A percentile compares a stretch with the other conserved stretches of the same genome.
Evolutionary conservation across 2,113 vertebrate genomes (phyloP).

Genomic region (Trochalopteron elliotii): DNA sequence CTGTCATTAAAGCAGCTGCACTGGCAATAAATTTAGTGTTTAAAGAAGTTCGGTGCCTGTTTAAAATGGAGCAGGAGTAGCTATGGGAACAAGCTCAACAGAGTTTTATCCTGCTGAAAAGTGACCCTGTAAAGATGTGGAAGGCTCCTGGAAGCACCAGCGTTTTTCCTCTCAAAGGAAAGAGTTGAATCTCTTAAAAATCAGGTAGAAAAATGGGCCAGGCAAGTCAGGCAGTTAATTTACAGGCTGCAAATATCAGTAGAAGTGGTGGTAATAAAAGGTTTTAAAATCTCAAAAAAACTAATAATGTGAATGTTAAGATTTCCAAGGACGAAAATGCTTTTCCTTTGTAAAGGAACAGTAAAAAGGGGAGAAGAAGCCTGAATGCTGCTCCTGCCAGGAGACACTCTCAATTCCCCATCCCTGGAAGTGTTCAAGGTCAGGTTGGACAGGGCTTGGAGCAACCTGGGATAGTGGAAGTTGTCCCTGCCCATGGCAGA

Average conservation of each 20-base stretch:
- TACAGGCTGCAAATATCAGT: background rate
- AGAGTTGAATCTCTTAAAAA: background rate
- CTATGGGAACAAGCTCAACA: background rate
- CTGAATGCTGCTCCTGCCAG: background rate
- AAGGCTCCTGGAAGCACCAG: background rate
- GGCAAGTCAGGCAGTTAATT: background rate
- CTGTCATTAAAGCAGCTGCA: conserved; percentile 75
- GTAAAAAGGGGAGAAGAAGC: background rate
- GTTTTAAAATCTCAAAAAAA: background rate
- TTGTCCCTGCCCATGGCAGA: background rate
- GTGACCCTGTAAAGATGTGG: background rate
- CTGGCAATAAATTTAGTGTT: conserved; percentile 66
- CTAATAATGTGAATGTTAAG: background rate
- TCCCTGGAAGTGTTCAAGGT: background rate
- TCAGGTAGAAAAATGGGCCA: fast-evolving
- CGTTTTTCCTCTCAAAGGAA: background rate
- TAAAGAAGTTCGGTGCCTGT: conserved; percentile 23
- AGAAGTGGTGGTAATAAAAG: background rate
- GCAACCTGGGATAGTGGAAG: background rate
- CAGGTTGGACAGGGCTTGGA: fast-evolving
- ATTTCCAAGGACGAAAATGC: background rate
- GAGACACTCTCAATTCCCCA: background rate
- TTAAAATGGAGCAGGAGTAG: background rate
- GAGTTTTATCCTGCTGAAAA: background rate
- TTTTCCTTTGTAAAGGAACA: background rate